These are phyloP conservation scores for Semotilus atromaculatus DNA, from an alignment of 2,797 vertebrate species.

Conservation along the genomic window DNA sequence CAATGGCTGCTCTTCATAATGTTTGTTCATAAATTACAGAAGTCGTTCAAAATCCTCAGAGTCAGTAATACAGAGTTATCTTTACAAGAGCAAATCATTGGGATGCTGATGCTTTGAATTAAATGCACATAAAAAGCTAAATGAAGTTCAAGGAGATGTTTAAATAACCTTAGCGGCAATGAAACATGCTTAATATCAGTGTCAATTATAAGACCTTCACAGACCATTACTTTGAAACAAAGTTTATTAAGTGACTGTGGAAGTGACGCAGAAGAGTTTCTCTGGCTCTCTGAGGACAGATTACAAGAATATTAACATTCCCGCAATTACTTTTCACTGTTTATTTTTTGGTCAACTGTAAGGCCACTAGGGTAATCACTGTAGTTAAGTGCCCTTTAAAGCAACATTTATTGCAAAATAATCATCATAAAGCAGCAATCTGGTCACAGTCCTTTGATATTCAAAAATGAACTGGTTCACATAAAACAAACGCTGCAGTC, in stretches of 20 bases:
- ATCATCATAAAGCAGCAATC: background rate
- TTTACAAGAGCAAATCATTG: background rate
- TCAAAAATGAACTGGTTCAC: background rate
- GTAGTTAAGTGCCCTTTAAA: background rate
- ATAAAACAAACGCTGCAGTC: background rate
- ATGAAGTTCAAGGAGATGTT: background rate
- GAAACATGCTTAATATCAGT: conserved; percentile 2
- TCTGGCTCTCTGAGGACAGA: background rate
- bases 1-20: background rate
- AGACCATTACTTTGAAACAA: conserved; percentile 13
- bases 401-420: conserved; percentile 1
- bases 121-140: background rate
- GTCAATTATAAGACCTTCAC: conserved; percentile 4
- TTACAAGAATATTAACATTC: conserved; percentile 7
- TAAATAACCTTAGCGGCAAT: background rate
- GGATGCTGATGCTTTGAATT: background rate
- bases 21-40: background rate
- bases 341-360: conserved; percentile 7
- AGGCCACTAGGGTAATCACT: conserved; percentile 15
- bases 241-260: conserved; percentile 1
- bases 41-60: background rate
- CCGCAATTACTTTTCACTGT: background rate
- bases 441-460: background rate
- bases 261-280: conserved; percentile 1
- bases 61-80: background rate